Evolutionary conservation across 2,113 vertebrate species (phyloP).

Genomic region (Gymnocephalus cernua): DNA sequence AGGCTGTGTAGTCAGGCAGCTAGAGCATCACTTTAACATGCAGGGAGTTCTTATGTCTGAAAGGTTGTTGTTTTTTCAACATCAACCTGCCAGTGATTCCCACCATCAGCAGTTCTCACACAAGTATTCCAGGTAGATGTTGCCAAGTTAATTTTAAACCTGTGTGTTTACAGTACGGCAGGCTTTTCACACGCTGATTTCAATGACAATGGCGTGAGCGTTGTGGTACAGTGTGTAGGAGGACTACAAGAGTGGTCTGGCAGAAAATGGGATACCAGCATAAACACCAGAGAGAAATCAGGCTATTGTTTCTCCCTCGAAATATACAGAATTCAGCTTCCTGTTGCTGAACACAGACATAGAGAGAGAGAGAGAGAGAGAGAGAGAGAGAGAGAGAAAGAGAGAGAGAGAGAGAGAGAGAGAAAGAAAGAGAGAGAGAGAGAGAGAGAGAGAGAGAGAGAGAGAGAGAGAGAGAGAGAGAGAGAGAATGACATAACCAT

Average conservation of each 20-base stretch:
- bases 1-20: background rate
- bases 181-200: conserved; percentile 34
- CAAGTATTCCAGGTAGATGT: conserved; percentile 10
- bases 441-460: background rate
- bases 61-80: background rate
- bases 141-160: conserved; percentile 50
- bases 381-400: background rate
- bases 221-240: conserved; percentile 43
- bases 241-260: conserved; percentile 44
- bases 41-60: background rate
- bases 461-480: conserved; percentile 20
- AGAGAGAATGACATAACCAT: conserved; percentile 71
- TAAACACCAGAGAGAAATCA: conserved; percentile 64
- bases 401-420: background rate
- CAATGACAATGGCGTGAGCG: conserved; percentile 38
- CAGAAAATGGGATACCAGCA: conserved; percentile 66
- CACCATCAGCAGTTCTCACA: conserved; percentile 19
- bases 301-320: conserved; percentile 71
- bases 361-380: background rate
- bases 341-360: conserved; percentile 49
- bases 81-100: background rate
- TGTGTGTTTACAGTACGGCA: conserved; percentile 42
- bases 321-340: conserved; percentile 68
- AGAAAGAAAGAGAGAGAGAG: no score
- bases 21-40: conserved; percentile 15